A percentile compares a stretch with the other conserved stretches of the same genome.
These are phyloP conservation scores for Charina bottae DNA, from an alignment of 2,113 vertebrate species.

Conservation along the genomic window DNA sequence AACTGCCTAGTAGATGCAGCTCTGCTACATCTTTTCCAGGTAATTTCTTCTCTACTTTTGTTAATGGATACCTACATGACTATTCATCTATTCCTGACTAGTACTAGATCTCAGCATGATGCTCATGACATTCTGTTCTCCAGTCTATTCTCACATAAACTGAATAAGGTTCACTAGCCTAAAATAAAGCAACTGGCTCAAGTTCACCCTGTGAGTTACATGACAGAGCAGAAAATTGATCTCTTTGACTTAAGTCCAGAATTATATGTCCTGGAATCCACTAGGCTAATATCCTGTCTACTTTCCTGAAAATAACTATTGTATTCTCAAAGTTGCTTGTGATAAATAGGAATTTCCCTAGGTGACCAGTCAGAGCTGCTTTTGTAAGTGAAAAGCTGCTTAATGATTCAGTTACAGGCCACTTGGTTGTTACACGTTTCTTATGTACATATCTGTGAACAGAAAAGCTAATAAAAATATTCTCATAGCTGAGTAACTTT, in stretches of 20 bases:
- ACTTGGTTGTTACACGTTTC: not conserved
- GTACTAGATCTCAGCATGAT: not conserved
- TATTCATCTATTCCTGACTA: not conserved
- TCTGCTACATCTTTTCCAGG: not conserved
- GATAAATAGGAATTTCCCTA: not conserved
- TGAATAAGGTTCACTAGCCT: not conserved
- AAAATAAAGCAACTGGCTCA: not conserved
- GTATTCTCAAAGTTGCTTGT: not conserved
- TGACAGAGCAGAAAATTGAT: not conserved
- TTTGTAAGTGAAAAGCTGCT: not conserved
- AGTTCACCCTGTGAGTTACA: not conserved
- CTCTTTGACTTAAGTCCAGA: not conserved
- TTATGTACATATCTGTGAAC: not conserved
- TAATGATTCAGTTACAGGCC: not conserved
- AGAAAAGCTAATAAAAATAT: conserved; percentile 1
- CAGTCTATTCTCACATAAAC: not conserved
- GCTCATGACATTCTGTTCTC: not conserved
- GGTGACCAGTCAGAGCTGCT: not conserved
- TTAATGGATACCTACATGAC: not conserved
- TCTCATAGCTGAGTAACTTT: not conserved
- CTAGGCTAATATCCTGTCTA: not conserved
- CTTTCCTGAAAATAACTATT: not conserved
- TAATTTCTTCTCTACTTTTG: not conserved
- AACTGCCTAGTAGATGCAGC: not conserved
- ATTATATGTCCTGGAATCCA: not conserved